Evolutionary conservation across 2,113 vertebrate species (phyloP).

Genomic region (Varanus komodoensis): DNA sequence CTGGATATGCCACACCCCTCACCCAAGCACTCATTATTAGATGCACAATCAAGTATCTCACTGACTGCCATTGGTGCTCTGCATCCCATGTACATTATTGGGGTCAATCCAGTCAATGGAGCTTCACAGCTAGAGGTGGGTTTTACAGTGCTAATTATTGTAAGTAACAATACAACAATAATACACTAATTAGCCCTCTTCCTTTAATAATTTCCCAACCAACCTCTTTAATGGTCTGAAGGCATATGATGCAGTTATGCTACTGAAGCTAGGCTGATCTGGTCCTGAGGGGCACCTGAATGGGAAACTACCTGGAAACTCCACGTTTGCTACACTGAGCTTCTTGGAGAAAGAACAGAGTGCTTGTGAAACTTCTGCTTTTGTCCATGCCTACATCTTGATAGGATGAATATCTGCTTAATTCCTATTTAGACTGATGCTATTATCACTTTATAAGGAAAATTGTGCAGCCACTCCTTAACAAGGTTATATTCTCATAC

Average conservation of each 20-base stretch:
- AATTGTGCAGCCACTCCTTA: constrained; percentile 38
- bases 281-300: background rate
- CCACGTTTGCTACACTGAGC: background rate
- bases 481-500: constrained; percentile 37
- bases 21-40: background rate
- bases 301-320: background rate
- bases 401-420: constrained; percentile 10
- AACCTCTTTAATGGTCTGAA: background rate
- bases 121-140: background rate
- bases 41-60: background rate
- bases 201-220: background rate
- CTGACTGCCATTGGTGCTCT: background rate
- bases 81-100: too few species aligned
- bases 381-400: background rate
- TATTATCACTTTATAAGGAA: constrained; percentile 32
- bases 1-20: background rate
- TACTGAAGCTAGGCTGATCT: background rate
- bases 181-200: background rate
- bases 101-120: background rate
- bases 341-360: background rate
- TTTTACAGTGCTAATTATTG: background rate
- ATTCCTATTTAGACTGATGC: constrained; percentile 8
- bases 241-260: background rate
- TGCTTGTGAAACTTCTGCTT: background rate
- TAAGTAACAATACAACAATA: too few species aligned